Base-by-base conservation (phyloP, 1,140 invertebrate species). In the Heliothis virescens region DNA sequence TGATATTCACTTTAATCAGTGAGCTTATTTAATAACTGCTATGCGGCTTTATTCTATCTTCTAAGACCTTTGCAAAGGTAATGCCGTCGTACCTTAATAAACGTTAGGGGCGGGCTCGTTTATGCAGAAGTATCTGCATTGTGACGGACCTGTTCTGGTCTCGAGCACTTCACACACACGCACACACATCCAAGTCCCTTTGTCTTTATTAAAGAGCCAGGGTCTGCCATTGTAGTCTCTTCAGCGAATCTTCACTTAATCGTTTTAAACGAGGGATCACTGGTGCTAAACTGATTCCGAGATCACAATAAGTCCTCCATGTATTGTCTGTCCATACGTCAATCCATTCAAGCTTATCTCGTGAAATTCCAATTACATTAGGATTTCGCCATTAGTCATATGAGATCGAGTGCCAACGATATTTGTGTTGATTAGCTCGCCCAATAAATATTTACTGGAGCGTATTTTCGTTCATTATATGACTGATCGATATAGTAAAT, bases 81-180 rank as follows among this genome's bases (percentile, higher is more conserved):
- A 52, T 10, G 16, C 18, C 21, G 18, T 41, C 34, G 34, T 52
- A 50, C 48, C 18, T 52, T 53, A 29, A 71, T 71, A 69, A 47
- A 52, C 34, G 5, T 1, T 5, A n/a, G 41, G 47, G 34, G 65
- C 2, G 18, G 11, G 48, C 52, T 53, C 21, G 67, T 71, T 71
- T 53, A 71, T 71, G 67, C 67, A 71, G 18, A 18, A 48, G 13
- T 29, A 26, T 21, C 48, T 71, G 67, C 67, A 71, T 71, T 52
- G 48, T 71, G 48, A 41, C 67, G 67, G 67, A 71, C 67, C 52
- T 71, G 67, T 71, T 26, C n/a, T 29, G 67, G 21, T 71, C 67
- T 71, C 67, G 12, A 26, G n/a, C 48, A 26, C 67, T 26, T 18
- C 18, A 71, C 47, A 71, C 12, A 71, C 67, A 71, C 18, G 18